Evolutionary conservation across 2,888 invertebrate species (phyloP).

Genomic region (Iphiclides podalirius): DNA sequence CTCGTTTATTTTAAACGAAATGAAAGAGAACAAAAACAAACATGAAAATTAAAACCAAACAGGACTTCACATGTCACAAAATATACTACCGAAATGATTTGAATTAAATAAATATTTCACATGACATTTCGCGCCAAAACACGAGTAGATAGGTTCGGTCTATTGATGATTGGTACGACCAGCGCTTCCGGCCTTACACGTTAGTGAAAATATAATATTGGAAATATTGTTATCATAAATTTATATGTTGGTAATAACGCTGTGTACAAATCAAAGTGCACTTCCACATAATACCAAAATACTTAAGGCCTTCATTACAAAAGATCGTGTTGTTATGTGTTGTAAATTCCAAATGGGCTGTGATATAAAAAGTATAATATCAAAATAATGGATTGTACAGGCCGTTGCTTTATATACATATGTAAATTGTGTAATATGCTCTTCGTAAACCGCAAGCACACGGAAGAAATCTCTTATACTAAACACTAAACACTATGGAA

Average conservation of each 20-base stretch:
- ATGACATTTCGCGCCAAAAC: not conserved
- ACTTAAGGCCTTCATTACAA: conserved; percentile 70
- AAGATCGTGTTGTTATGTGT: conserved; percentile 75
- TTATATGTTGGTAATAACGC: conserved; percentile 73
- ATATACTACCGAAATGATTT: too few species aligned
- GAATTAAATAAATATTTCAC: not conserved
- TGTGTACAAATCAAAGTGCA: conserved; percentile 80
- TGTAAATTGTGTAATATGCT: conserved; percentile 47
- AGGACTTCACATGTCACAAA: too few species aligned
- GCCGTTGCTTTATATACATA: conserved; percentile 80
- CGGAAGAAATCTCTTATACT: conserved; percentile 11
- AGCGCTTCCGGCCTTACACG: conserved; percentile 48
- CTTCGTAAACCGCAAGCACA: conserved; percentile 37
- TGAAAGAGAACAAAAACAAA: too few species aligned
- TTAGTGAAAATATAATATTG: conserved; percentile 50
- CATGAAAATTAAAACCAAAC: too few species aligned
- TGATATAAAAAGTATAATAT: conserved; percentile 84
- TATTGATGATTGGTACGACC: conserved; percentile 44
- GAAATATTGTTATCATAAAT: conserved; percentile 63
- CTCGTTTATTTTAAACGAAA: too few species aligned
- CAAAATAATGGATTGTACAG: conserved; percentile 85
- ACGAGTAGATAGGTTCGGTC: not conserved
- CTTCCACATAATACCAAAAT: conserved; percentile 67
- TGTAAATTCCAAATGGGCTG: conserved; percentile 90
- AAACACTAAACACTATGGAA: too few species aligned